These are phyloP conservation scores for Bradypodion pumilum DNA, from an alignment of 2,797 vertebrate species.

Conservation along the genomic window DNA sequence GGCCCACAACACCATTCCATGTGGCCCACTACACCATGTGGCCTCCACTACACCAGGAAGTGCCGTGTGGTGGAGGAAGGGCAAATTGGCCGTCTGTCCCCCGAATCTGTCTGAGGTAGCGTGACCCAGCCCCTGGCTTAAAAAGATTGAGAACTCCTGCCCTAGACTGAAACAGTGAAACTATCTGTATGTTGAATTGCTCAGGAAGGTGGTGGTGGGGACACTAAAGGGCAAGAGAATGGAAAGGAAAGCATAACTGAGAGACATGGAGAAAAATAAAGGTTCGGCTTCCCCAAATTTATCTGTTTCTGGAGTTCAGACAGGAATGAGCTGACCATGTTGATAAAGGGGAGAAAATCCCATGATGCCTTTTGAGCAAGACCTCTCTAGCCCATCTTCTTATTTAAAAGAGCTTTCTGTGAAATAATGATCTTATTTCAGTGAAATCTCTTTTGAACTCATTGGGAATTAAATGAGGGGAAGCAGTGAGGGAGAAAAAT, in stretches of 20 bases:
- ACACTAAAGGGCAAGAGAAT: constrained; percentile 2
- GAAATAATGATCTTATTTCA: constrained; percentile 70
- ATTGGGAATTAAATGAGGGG: constrained; percentile 56
- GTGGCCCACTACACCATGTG: no score
- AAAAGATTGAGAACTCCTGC: no score
- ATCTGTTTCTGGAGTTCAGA: constrained; percentile 4
- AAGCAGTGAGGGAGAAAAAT: constrained; percentile 30
- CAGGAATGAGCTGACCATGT: constrained; percentile 14
- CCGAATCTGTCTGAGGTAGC: no score
- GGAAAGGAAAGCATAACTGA: neutral
- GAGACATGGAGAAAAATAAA: neutral
- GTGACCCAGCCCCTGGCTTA: no score
- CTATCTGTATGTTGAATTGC: constrained; percentile 43
- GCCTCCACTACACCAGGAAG: no score
- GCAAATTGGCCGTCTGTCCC: no score
- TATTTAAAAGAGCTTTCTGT: constrained; percentile 47
- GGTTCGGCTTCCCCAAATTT: neutral
- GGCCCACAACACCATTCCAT: no score
- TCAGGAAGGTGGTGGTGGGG: neutral
- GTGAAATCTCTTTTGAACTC: constrained; percentile 56
- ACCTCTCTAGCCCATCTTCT: constrained; percentile 45
- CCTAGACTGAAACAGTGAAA: constrained; percentile 24
- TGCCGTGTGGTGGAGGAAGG: no score
- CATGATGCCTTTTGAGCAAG: constrained; percentile 34
- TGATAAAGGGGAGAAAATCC: constrained; percentile 24